Evolutionary conservation across 2,797 vertebrate species (phyloP).

Genomic region (Cyclura pinguis): DNA sequence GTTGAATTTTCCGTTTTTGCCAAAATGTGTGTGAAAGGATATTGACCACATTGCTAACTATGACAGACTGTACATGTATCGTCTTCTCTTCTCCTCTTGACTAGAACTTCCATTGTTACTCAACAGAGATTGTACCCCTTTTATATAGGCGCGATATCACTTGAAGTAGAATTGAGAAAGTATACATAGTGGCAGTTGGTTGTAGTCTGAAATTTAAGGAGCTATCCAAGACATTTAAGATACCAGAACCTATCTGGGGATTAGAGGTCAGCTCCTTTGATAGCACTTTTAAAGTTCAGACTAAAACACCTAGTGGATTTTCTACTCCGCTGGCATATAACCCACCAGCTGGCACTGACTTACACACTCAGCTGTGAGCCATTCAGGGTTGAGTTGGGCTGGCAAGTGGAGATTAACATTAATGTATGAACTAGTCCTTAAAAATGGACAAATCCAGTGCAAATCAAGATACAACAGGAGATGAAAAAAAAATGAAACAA

Average conservation of each 20-base stretch:
- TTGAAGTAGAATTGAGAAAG: background rate
- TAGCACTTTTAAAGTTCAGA: too few relatives aligned
- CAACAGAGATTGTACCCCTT: background rate
- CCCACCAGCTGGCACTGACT: background rate
- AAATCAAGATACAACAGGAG: background rate
- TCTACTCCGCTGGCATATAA: too few relatives aligned
- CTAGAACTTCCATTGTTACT: background rate
- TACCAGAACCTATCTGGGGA: too few relatives aligned
- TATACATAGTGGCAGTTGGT: background rate
- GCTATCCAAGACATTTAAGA: too few relatives aligned
- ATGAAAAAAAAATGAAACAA: background rate
- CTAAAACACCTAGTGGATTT: too few relatives aligned
- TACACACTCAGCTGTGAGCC: background rate
- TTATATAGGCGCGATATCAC: background rate
- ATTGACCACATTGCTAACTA: background rate
- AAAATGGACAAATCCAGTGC: background rate
- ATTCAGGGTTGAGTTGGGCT: background rate
- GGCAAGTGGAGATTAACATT: background rate
- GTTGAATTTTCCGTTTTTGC: background rate
- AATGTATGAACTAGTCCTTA: background rate
- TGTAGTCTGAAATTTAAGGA: too few relatives aligned
- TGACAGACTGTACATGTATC: background rate
- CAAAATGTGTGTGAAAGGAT: background rate
- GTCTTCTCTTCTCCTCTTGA: background rate
- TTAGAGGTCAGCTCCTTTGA: too few relatives aligned